Base-by-base conservation (phyloP, 1,140 invertebrate genomes). In the Diachasmimorpha longicaudata region DNA sequence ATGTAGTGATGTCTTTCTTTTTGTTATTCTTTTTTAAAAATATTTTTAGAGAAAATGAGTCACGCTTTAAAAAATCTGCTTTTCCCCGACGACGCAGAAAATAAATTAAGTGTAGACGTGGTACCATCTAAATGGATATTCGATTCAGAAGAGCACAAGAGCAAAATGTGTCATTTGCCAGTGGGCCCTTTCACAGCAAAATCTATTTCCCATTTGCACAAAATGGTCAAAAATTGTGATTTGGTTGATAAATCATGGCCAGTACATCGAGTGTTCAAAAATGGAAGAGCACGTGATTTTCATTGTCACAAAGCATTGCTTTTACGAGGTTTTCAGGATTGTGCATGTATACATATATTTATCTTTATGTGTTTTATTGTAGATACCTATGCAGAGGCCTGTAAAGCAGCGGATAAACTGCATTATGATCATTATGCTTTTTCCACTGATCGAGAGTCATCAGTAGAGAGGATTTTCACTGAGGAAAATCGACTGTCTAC, bases 101-200 rank as follows among this genome's bases (percentile, higher is more conserved):
- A 67, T 14, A 23, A 23, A 23, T 67, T 67, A 23, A 67, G 63
- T 36, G 36, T 67, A 23, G 63, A 67, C 21, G 63, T 67, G 13
- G 63, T 67, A n/a, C 63, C 63, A 67, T 31, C 63, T 14, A 36
- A 11, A n/a, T 67, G 63, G 63, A 67, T 67, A 67, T 67, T 67
- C 21, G 21, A 16, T 4, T 67, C 63, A 23, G 36, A 67, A 67
- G 36, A 23, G 23, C 63, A 31, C 4, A 21, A 67, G 13, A 67
- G 63, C 11, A 67, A 67, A 67, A 36, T 36, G 23, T 67, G 63
- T 21, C 19, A 67, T 36, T 67, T 67, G 13, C 63, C 63, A 67
- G 11, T 31, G 36, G 63, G 63, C 11, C 63, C 63, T 16, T 67
- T 67, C 36, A 67, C 63, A 14, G 36, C 23, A 67, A 31, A 23